Base-by-base conservation (phyloP, 2,888 invertebrate genomes). In the Agrochola circellaris region DNA sequence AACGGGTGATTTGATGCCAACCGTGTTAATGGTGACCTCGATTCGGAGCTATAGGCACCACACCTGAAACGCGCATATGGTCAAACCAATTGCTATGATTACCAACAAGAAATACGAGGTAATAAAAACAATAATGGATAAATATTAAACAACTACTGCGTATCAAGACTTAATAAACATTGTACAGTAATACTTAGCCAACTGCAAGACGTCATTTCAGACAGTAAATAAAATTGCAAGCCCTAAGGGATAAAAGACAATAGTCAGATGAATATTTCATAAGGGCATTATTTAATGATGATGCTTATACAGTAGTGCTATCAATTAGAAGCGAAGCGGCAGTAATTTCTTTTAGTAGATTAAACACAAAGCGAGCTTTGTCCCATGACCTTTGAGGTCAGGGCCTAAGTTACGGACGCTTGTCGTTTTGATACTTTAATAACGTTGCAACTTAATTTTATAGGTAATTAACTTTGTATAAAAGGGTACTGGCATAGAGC, bases 221-320 rank as follows among this genome's bases (percentile, higher is more conserved):
- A 80, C 81, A 80, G 73, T 89, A 89, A 87, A 86, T 87, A 87
- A 87, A 85, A 87, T 89, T 73, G 80, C 87, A 77, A 87, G 81
- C 81, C 81, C 71, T 85, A 85, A 83, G 75, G 79, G 81, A 82
- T 84, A 87, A 84, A 88, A 89, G 87, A 93, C 93, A 93, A 93
- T 93, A 90, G 91, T 84, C 84, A 83, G 86, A 93, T 93, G 92
- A 93, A 94, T 93, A 93, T 93, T 94, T 92, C 91, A 94, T 93
- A 89, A 92, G 89, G 87, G 90, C 87, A 89, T 91, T 92, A 91
- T 91, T 90, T 92, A 94, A 93, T 91, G 91, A 90, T 90, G 90
- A 88, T 90, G 89, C 90, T 89, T 88, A 92, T 93, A 90, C 91
- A 90, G 90, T 91, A 90, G 90, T 90, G 88, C 91, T 89, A 93